These are phyloP conservation scores for Drosophila chauvacae DNA, from an alignment of 1,140 invertebrate genomes.

Conservation along the genomic window DNA sequence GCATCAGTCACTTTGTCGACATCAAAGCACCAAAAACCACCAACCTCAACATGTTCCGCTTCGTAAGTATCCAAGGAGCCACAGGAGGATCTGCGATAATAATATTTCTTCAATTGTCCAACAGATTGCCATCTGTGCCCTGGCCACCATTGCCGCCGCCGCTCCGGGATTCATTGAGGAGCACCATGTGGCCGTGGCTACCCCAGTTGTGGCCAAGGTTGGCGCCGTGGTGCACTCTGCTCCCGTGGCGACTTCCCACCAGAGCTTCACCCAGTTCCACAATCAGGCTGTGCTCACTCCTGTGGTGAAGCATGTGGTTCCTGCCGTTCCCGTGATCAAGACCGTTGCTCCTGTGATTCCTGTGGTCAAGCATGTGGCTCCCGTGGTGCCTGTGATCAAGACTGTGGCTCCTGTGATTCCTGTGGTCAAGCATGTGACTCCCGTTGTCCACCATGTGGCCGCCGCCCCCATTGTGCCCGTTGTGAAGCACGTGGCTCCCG, in stretches of 20 bases:
- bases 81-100: not conserved
- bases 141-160: constrained; percentile 64
- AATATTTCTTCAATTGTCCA: not conserved
- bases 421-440: constrained; percentile 48
- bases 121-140: constrained; percentile 68
- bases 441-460: constrained; percentile 49
- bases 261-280: constrained; percentile 83
- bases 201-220: constrained; percentile 64
- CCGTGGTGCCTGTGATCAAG: constrained; percentile 58
- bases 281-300: constrained; percentile 69
- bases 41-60: constrained; percentile 67
- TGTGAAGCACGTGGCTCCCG: constrained; percentile 70
- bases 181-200: constrained; percentile 56
- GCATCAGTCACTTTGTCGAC: constrained; percentile 67
- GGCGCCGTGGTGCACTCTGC: constrained; percentile 62
- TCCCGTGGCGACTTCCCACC: constrained; percentile 85
- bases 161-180: constrained; percentile 73
- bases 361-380: constrained; percentile 46
- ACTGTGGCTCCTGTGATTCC: constrained; percentile 31
- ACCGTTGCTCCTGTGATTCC: constrained; percentile 66
- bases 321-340: constrained; percentile 70
- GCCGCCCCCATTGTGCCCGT: constrained; percentile 51
- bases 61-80: constrained; percentile 53
- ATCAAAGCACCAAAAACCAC: constrained; percentile 34
- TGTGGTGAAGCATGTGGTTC: constrained; percentile 59